Evolutionary conservation across 2,797 vertebrate species (phyloP), one percentile per base, ranked within the genome.

Genomic region (Cygnus olor): DNA sequence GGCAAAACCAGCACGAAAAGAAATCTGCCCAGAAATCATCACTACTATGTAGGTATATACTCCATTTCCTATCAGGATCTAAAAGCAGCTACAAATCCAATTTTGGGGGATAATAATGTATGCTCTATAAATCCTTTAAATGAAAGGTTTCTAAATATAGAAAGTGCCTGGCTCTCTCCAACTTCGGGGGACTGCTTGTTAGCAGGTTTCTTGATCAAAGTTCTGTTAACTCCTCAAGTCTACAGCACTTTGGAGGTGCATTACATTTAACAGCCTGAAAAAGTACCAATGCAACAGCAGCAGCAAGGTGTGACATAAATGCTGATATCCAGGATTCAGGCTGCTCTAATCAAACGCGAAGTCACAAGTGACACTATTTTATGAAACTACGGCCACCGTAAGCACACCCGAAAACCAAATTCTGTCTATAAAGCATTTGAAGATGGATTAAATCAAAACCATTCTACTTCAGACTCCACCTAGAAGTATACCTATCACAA

Each of bases 401-500:
- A 57, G 17, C 4, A 1, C 18, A 53, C 13, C 5, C 9, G 8
- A 53, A 78, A 61, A 3, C 61, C 24, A 5, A 4, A 13, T 20
- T 32, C 25, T 6, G 66, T 25, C 51, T 7, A 14, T 6, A 40
- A 73, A 85, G 28, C 66, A 28, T 3, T 17, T 11, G 2, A 60
- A 54, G 0, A 16, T 11, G 8, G 30, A 40, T 44, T 80, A 25
- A 32, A 74, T 8, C 61, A 6, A 69, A 73, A 11, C 24, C 44
- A 19, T 2, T 5, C 25, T 2, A 3, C 42, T 4, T 20, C 42
- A 66, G 14, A 15, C 32, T 30, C 73, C n/a, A n/a, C 58, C 80
- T 28, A 2, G 6, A n/a, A 16, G 0, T 0, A 2, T 2, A 30
- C 0, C 1, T 2, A 1, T 0, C 5, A 0, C 0, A 2, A 38